These are phyloP conservation scores for Amblyopsis rosae DNA, from an alignment of 2,113 vertebrate species.

Conservation along the genomic window DNA sequence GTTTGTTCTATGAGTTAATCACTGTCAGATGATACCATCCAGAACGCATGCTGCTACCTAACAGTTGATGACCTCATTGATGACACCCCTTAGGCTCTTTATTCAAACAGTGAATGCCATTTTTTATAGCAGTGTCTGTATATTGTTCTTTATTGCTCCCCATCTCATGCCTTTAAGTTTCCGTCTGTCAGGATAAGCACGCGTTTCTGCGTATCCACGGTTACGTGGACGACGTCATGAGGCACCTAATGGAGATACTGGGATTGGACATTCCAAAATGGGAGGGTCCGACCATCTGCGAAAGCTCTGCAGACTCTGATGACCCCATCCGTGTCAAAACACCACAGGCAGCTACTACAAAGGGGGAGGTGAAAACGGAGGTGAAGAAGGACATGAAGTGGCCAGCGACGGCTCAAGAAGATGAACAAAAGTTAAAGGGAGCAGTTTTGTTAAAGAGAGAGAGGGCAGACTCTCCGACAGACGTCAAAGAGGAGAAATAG, in stretches of 20 bases:
- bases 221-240: constrained; percentile 92
- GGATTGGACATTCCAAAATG: constrained; percentile 87
- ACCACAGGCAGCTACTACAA: background rate
- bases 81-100: too few relatives aligned
- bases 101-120: too few relatives aligned
- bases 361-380: constrained; percentile 55
- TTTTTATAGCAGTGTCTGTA: too few relatives aligned
- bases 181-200: constrained; percentile 84
- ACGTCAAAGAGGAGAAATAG: constrained; percentile 34
- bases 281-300: constrained; percentile 82
- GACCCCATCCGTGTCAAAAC: constrained; percentile 39
- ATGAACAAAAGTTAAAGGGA: constrained; percentile 32
- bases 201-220: constrained; percentile 86
- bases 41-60: too few relatives aligned
- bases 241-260: constrained; percentile 84
- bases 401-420: constrained; percentile 29
- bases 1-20: too few relatives aligned
- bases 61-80: too few relatives aligned
- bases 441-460: constrained; percentile 59
- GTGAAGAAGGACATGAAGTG: constrained; percentile 62
- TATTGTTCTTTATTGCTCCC: background rate
- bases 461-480: constrained; percentile 31
- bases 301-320: constrained; percentile 49
- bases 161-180: constrained; percentile 4
- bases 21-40: too few relatives aligned